Conservation (phyloP, 2,113 vertebrate genomes). For the Rattus rattus region DNA sequence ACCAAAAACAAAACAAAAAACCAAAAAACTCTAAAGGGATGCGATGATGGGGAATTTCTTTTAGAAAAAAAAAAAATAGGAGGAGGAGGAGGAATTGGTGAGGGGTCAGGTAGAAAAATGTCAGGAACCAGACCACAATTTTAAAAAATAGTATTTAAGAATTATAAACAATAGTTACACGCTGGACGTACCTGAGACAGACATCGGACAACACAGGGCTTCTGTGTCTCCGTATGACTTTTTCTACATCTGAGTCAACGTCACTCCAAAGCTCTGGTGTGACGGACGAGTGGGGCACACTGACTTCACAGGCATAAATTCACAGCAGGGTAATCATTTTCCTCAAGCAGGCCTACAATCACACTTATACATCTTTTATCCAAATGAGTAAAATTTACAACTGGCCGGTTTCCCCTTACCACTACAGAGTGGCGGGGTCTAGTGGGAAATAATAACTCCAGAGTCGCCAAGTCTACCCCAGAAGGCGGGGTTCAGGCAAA, state of each 20-base stretch:
- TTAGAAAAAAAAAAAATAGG: neutral
- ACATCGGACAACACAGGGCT: neutral
- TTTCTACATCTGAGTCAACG: neutral
- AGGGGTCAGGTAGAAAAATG: neutral
- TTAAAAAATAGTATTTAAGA: conserved; percentile 4
- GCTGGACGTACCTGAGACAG: neutral
- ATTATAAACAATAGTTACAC: neutral
- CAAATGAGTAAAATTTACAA: conserved; percentile 37
- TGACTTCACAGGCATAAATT: conserved; percentile 36
- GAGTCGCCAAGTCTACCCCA: neutral
- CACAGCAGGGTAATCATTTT: conserved; percentile 15
- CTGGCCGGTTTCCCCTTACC: conserved; percentile 26
- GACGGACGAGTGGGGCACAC: neutral
- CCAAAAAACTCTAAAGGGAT: neutral
- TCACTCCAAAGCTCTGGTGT: neutral
- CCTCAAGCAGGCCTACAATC: conserved; percentile 19
- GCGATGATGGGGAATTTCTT: neutral
- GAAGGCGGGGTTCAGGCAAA: conserved; percentile 87
- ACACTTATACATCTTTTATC: conserved; percentile 47
- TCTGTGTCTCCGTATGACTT: neutral
- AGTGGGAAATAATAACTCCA: neutral
- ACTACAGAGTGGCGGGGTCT: conserved; percentile 42
- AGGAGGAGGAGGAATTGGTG: neutral
- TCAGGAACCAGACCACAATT: neutral
- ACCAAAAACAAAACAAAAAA: too few species aligned